Evolutionary conservation across 2,888 invertebrate species (phyloP).

Genomic region (Myopa tessellatipennis): DNA sequence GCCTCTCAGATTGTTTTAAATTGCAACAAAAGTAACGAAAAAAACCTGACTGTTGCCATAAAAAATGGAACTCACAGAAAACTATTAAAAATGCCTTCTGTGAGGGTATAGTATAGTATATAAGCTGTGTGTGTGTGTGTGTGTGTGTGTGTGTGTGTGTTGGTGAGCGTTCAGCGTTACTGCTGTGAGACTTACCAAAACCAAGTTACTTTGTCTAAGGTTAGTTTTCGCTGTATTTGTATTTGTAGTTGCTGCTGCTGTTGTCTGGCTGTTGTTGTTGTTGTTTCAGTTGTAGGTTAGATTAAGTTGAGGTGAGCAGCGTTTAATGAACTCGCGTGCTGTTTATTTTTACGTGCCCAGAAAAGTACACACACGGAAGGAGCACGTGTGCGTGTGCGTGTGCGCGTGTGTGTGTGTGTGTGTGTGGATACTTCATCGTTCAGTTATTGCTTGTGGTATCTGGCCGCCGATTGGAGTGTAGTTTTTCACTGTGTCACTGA

Average conservation of each 20-base stretch:
- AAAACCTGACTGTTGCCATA: not conserved
- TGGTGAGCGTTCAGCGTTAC: not conserved
- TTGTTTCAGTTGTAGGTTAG: slow-evolving; percentile 32
- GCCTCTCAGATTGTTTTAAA: not conserved
- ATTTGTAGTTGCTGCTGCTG: slow-evolving; percentile 15
- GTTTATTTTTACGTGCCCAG: not conserved
- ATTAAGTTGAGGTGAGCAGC: slow-evolving; percentile 34
- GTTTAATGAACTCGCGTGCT: slow-evolving; percentile 39
- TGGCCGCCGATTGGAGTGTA: not conserved
- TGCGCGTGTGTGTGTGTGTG: not conserved
- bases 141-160: slow-evolving; percentile 5
- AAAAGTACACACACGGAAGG: slow-evolving; percentile 4
- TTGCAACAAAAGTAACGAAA: slow-evolving; percentile 2
- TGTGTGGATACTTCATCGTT: not conserved
- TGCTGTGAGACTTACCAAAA: slow-evolving; percentile 38
- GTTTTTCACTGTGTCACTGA: not conserved
- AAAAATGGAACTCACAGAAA: slow-evolving; percentile 8
- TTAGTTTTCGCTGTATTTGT: slow-evolving; percentile 30
- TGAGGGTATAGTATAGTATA: no score
- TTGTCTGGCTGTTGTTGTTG: slow-evolving; percentile 6
- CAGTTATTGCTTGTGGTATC: not conserved
- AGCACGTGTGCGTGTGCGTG: not conserved
- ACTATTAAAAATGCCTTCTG: not conserved
- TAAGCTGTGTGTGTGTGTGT: not conserved
- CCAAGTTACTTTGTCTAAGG: slow-evolving; percentile 42